A percentile compares a stretch with the other conserved stretches of the same genome.
Conservation (phyloP, 1,140 invertebrate genomes). For the Choristoneura fumiferana region DNA sequence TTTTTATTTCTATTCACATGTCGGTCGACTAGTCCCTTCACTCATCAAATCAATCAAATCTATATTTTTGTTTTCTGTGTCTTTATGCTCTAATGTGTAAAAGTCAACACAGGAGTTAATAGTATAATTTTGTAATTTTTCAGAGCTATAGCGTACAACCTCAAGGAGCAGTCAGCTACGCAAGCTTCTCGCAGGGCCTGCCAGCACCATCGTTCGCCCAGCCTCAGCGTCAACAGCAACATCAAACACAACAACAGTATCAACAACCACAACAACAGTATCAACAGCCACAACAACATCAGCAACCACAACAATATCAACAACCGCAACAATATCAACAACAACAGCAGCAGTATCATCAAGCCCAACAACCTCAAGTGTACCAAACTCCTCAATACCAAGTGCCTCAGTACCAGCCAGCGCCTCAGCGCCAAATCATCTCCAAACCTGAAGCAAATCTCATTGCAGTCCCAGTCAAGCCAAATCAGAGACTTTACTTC, state of each 20-base stretch:
- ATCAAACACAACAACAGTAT: constrained; percentile 22
- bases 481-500: not conserved
- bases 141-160: constrained; percentile 42
- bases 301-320: constrained; percentile 24
- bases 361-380: constrained; percentile 17
- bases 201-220: constrained; percentile 25
- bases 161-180: constrained; percentile 51
- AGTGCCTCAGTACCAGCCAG: too few species aligned
- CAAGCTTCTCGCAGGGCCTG: constrained; percentile 36
- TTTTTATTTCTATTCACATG: too few species aligned
- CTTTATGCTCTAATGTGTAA: too few species aligned
- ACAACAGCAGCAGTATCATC: constrained; percentile 15
- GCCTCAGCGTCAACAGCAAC: constrained; percentile 9
- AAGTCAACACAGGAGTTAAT: too few species aligned
- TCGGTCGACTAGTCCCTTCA: too few species aligned
- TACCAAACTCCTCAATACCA: constrained; percentile 18
- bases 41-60: too few species aligned
- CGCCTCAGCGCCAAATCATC: not conserved
- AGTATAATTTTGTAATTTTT: constrained; percentile 22
- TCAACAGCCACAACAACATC: constrained; percentile 24
- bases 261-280: not conserved
- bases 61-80: too few species aligned
- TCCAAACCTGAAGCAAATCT: constrained; percentile 6
- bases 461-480: not conserved
- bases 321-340: constrained; percentile 24